Percentiles rank a stretch among this genome's conserved stretches.
phyloP scores from a whole-genome alignment of 2,797 vertebrate species.

The Characodon lateralis region DNA sequence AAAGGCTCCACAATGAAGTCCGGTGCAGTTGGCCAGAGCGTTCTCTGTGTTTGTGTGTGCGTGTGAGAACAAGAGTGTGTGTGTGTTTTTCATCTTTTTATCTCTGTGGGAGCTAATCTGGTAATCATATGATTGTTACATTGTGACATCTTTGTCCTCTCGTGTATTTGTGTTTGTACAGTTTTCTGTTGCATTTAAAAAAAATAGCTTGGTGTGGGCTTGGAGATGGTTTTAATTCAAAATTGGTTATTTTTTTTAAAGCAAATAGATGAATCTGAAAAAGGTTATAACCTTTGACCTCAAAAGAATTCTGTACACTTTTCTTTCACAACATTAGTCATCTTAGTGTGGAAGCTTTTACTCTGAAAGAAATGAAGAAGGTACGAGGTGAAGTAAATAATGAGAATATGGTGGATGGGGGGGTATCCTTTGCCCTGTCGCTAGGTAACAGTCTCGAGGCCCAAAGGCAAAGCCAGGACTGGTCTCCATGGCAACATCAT shows the following conservation, averaged over 20 bases:
- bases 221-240: not conserved
- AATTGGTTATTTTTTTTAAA: not conserved
- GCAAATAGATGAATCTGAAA: not conserved
- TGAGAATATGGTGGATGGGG: not conserved
- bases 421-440: conserved; percentile 68
- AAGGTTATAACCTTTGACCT: not conserved
- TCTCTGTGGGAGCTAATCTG: conserved; percentile 6
- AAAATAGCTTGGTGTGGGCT: not conserved
- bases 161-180: not conserved
- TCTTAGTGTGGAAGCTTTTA: conserved; percentile 31
- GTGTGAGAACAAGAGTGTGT: conserved; percentile 17
- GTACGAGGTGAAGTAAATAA: conserved; percentile 8
- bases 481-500: conserved; percentile 79
- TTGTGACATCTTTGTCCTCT: conserved; percentile 12
- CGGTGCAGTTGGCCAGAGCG: conserved; percentile 42
- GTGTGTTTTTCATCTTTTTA: not conserved
- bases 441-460: conserved; percentile 81
- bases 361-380: conserved; percentile 30
- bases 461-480: conserved; percentile 76
- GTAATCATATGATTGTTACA: conserved; percentile 41
- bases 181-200: not conserved
- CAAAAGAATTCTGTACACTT: not conserved
- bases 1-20: conserved; percentile 51
- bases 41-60: conserved; percentile 27
- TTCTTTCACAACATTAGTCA: not conserved